Evolutionary conservation across 1,140 invertebrate species (phyloP).

Genomic region (Araneus ventricosus): DNA sequence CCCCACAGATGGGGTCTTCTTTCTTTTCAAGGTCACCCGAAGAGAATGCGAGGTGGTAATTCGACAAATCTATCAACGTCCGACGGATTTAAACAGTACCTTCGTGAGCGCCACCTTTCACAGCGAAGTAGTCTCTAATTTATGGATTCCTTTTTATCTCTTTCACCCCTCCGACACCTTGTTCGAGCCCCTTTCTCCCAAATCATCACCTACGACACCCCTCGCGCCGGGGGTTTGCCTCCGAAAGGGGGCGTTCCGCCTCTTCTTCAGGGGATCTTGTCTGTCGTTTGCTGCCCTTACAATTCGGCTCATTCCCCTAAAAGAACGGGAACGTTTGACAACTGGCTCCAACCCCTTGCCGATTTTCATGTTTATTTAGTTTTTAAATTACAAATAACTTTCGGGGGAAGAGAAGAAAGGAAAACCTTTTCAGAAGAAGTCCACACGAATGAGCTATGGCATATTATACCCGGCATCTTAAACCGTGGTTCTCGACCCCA

Average conservation of each 20-base stretch:
- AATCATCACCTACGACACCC: background rate
- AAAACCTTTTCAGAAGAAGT: background rate
- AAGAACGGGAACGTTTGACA: background rate
- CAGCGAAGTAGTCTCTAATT: background rate
- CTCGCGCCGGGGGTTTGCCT: background rate
- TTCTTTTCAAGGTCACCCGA: background rate
- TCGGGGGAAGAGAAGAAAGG: background rate
- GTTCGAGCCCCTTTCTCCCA: background rate
- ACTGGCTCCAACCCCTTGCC: background rate
- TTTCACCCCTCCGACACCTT: background rate
- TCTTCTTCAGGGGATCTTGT: background rate
- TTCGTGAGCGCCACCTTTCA: background rate
- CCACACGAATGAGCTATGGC: background rate
- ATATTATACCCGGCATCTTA: background rate
- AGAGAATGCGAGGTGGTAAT: background rate
- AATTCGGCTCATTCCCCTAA: background rate
- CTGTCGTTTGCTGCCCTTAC: background rate
- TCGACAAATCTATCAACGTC: slow-evolving; percentile 1
- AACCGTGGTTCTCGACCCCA: background rate
- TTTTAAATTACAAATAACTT: no score
- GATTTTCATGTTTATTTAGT: background rate
- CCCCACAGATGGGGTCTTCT: no score
- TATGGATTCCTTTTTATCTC: slow-evolving; percentile 7
- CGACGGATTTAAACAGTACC: no score
- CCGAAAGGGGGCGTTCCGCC: background rate